Evolutionary conservation across 1,140 invertebrate genomes (phyloP).

Genomic region (Propsilocerus akamusi): DNA sequence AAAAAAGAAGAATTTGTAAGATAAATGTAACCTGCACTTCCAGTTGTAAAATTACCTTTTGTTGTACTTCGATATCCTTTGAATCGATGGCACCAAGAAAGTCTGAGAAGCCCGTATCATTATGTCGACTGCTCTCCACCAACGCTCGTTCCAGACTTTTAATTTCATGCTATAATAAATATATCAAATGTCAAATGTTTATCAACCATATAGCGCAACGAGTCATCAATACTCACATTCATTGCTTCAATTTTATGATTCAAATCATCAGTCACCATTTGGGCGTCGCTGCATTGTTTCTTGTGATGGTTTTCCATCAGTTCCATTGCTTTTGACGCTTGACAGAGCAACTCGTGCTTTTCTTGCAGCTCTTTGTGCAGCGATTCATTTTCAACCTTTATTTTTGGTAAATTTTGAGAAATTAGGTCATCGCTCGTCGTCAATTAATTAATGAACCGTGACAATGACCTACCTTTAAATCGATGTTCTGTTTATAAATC

Average conservation of each 20-base stretch:
- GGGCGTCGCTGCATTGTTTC: slow-evolving; percentile 13
- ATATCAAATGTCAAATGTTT: background rate
- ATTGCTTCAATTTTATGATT: slow-evolving; percentile 15
- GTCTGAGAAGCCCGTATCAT: background rate
- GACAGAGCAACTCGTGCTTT: slow-evolving; percentile 63
- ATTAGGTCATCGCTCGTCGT: background rate
- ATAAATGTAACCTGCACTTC: background rate
- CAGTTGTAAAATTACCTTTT: no score
- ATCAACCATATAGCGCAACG: background rate
- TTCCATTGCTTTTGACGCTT: slow-evolving; percentile 61
- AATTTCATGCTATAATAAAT: background rate
- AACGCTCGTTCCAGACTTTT: background rate
- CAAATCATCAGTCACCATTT: slow-evolving; percentile 16
- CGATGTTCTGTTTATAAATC: slow-evolving; percentile 45
- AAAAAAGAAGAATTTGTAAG: slow-evolving; percentile 4
- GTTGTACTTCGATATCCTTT: background rate
- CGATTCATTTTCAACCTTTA: slow-evolving; percentile 54
- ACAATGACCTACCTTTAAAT: slow-evolving; percentile 43
- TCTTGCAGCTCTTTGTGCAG: slow-evolving; percentile 57
- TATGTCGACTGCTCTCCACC: background rate
- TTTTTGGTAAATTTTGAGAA: slow-evolving; percentile 5
- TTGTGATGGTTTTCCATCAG: slow-evolving; percentile 41
- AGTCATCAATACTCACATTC: background rate
- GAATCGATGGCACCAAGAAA: background rate
- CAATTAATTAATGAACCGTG: slow-evolving; percentile 4